Conservation (phyloP, 2,797 vertebrate species). For the Gymnothorax javanicus region DNA sequence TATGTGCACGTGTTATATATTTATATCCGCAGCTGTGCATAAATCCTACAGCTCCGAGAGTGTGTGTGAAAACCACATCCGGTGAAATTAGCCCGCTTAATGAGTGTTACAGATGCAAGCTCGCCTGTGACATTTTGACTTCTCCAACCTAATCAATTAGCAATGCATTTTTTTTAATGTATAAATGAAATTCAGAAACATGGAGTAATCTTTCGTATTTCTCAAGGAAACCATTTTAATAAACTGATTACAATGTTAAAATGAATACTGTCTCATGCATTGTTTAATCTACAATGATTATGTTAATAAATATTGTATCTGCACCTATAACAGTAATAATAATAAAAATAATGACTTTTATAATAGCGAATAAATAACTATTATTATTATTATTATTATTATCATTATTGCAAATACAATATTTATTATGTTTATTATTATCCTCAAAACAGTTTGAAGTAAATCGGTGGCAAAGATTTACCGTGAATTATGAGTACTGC, state of each 20-base stretch:
- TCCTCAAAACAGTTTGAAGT: no score
- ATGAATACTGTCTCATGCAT: background rate
- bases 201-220: background rate
- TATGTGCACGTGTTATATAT: background rate
- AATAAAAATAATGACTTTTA: background rate
- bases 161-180: constrained; percentile 10
- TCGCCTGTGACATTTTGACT: constrained; percentile 33
- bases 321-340: no score
- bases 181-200: constrained; percentile 20
- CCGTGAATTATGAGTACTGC: background rate
- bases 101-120: constrained; percentile 54
- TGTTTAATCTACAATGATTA: background rate
- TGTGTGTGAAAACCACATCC: background rate
- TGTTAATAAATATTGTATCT: background rate
- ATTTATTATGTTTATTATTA: no score
- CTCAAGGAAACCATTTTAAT: background rate
- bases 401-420: background rate
- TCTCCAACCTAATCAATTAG: constrained; percentile 27
- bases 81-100: background rate
- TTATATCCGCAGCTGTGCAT: constrained; percentile 5
- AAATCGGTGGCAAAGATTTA: background rate
- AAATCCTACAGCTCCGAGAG: background rate
- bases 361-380: background rate
- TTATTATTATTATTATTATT: background rate
- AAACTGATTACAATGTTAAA: background rate